Base-by-base conservation (phyloP, 2,888 invertebrate genomes). In the Callinectes sapidus region DNA sequence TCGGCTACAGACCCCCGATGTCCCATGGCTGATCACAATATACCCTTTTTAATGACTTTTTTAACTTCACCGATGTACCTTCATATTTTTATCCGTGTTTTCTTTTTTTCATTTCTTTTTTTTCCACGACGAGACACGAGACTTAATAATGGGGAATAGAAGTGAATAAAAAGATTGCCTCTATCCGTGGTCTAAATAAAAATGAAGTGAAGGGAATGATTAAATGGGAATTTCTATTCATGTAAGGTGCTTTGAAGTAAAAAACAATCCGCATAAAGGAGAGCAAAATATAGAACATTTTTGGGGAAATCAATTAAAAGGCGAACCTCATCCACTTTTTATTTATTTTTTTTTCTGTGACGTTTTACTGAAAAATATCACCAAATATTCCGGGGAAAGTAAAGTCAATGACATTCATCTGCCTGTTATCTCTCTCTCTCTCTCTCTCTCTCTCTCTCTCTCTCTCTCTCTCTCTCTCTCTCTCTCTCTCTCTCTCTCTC, bases 371-470 rank as follows among this genome's bases (percentile, higher is more conserved):
- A 61, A 61, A 61, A 61, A 61, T 61, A 18, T 23, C 61, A 18
- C 16, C 61, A 16, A 61, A 23, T 61, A 61, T 61, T 61, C 61
- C 61, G 1, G 61, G 61, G 61, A 61, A 61, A 61, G 61, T 61
- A 61, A 61, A 23, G 23, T 61, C 61, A 23, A 18, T 85, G 85
- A 28, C 85, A 39, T 85, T n/a, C 23, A 32, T 86, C 48, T 86
- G 13, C 28, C 71, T 71, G n/a, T 71, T 28, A 71, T 71, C 71
- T 71, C 71, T 71, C 71, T 71, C 71, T 71, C 71, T 71, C 86
- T 86, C 86, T 86, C 86, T 86, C 86, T 86, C 23, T 48, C 86
- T 86, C 86, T 86, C 86, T 86, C 86, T 86, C 86, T 86, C 86
- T 86, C 48, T 48, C 48, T 48, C 48, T 48, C 48, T 48, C 48